These are phyloP conservation scores for Ectropis crepuscularia DNA, from an alignment of 2,888 invertebrate species.

Conservation along the genomic window DNA sequence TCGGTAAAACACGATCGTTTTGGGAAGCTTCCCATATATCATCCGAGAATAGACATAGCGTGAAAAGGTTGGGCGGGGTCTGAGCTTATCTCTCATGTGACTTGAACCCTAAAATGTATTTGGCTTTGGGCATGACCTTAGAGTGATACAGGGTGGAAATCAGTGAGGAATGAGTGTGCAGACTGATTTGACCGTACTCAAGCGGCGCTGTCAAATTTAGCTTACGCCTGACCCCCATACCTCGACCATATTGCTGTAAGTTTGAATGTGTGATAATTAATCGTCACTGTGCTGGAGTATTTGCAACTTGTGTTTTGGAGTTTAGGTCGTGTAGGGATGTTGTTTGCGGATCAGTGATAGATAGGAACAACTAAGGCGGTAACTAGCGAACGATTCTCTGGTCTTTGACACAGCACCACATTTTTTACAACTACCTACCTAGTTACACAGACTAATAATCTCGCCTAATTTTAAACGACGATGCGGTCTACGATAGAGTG, in stretches of 20 bases:
- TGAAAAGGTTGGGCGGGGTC: constrained; percentile 42
- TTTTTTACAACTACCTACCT: too few species aligned
- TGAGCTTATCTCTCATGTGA: constrained; percentile 38
- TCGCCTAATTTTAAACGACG: too few species aligned
- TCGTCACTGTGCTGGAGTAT: not conserved
- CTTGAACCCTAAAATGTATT: constrained; percentile 40
- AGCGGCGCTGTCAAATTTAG: constrained; percentile 9
- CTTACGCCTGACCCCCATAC: constrained; percentile 4
- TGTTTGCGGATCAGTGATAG: too few species aligned
- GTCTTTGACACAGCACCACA: too few species aligned
- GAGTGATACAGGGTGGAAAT: constrained; percentile 25
- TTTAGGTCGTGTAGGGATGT: too few species aligned
- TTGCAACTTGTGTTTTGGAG: not conserved
- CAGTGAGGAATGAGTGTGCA: constrained; percentile 15
- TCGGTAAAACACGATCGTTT: constrained; percentile 30
- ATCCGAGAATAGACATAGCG: constrained; percentile 38
- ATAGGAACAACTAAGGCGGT: too few species aligned
- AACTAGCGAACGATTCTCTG: too few species aligned
- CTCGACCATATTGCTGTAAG: not conserved
- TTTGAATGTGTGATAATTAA: not conserved
- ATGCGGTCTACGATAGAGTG: too few species aligned
- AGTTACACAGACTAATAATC: too few species aligned
- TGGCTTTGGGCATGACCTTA: constrained; percentile 29
- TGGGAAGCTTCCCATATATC: constrained; percentile 37
- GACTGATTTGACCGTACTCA: constrained; percentile 11